Evolutionary conservation across 2,888 invertebrate species (phyloP).

Genomic region (Rhorus exstirpatorius): DNA sequence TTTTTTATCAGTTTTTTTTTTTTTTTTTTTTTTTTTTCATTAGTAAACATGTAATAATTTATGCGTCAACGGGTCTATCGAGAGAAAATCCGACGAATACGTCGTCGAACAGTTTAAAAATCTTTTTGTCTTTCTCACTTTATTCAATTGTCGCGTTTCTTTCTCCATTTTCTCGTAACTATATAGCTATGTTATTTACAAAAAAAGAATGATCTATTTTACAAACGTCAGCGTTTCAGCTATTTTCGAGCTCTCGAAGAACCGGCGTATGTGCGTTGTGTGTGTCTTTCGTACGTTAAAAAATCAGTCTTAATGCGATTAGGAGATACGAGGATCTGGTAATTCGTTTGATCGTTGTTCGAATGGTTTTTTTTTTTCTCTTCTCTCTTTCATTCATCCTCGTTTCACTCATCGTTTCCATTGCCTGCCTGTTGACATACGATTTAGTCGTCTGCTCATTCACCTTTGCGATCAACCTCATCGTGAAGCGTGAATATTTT

Average conservation of each 20-base stretch:
- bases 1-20: too few species aligned
- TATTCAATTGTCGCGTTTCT: slow-evolving; percentile 15
- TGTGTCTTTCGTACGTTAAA: slow-evolving; percentile 72
- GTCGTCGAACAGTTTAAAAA: slow-evolving; percentile 25
- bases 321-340: slow-evolving; percentile 75
- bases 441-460: slow-evolving; percentile 35
- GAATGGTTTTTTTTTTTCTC: slow-evolving; percentile 59
- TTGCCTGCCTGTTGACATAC: slow-evolving; percentile 44
- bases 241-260: slow-evolving; percentile 67
- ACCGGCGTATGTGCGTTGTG: slow-evolving; percentile 41
- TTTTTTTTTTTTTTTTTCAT: background rate
- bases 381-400: slow-evolving; percentile 18
- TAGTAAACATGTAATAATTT: slow-evolving; percentile 69
- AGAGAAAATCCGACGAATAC: slow-evolving; percentile 41
- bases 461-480: slow-evolving; percentile 14
- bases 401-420: slow-evolving; percentile 19
- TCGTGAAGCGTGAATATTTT: slow-evolving; percentile 1
- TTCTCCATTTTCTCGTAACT: slow-evolving; percentile 57
- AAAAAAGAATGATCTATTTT: slow-evolving; percentile 67
- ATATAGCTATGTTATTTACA: slow-evolving; percentile 76
- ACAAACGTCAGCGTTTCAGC: slow-evolving; percentile 66
- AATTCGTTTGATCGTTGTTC: slow-evolving; percentile 78
- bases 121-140: slow-evolving; percentile 9
- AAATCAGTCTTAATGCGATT: slow-evolving; percentile 83
- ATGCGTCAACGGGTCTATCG: slow-evolving; percentile 68